Base-by-base conservation (phyloP, 2,888 invertebrate species). In the Platycnemis pennipes region DNA sequence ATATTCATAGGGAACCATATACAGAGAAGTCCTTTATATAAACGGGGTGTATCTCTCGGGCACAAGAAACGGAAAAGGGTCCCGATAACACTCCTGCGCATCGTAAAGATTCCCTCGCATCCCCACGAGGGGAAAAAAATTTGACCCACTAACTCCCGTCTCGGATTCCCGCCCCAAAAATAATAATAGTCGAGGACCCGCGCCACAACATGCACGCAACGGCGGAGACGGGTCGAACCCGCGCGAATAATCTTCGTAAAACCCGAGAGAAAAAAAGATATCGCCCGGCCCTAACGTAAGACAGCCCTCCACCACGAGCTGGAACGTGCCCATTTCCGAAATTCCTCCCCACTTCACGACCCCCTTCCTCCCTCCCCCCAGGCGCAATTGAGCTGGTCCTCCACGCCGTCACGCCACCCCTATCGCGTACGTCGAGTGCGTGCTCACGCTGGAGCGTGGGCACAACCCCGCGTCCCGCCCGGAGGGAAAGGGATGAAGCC, bases 321-420 rank as follows among this genome's bases (percentile, higher is more conserved):
- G 77, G 77, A 77, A 77, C 77, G 77, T 77, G 77, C 77, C 37
- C 77, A 26, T 37, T 37, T 77, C 63, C 63, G n/a, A 63, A 63
- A 26, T 63, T 26, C 63, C 77, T 7, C 31, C 2, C 77, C 77
- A 77, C 77, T 77, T 16, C 31, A 37, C 77, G 77, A 22, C 5
- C 63, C 19, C 63, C 19, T 26, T 63, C 63, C 5, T 7, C 2
- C 63, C 63, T n/a, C 5, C 63, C 2, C 26, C 2, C 11, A 13
- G 31, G 3, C 77, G 37, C 77, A 77, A 77, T 5, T 37, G 8
- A n/a, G 63, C 26, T 22, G 1, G 26, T 31, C n/a, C 37, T 37
- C 26, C 77, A 77, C 31, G 31, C 31, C 2, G 31, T 77, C 4
- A 37, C 77, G 13, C 31, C 77, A 8, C 5, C 22, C 37, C 37